A percentile compares a stretch with the other conserved stretches of the same genome.
Evolutionary conservation across 2,797 vertebrate genomes (phyloP).

Genomic region (Acropternis orthonyx): DNA sequence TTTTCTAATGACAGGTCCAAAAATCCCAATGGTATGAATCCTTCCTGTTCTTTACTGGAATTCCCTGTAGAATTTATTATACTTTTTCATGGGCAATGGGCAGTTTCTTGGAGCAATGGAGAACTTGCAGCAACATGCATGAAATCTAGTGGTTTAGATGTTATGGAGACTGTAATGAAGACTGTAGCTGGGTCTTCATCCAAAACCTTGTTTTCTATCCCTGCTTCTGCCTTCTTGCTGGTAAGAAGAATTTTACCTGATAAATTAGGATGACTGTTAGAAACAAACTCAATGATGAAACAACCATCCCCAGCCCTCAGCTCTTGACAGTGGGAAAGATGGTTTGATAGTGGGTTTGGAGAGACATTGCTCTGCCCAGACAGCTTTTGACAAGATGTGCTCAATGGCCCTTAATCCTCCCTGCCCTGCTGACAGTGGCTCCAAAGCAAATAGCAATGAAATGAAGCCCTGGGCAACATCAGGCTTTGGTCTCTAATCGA

Average conservation of each 20-base stretch:
- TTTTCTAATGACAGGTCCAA: not conserved
- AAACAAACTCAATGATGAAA: not conserved
- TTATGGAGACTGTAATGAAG: not conserved
- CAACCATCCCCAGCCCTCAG: not conserved
- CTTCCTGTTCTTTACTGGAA: not conserved
- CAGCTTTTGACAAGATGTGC: not conserved
- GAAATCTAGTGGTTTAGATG: not conserved
- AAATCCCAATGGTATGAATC: not conserved
- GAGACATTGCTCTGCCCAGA: not conserved
- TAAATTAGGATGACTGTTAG: not conserved
- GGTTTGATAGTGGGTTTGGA: not conserved
- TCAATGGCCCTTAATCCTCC: not conserved
- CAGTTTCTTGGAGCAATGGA: not conserved
- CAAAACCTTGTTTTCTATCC: not conserved
- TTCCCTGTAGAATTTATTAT: not conserved
- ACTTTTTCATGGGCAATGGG: not conserved
- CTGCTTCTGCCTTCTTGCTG: not conserved
- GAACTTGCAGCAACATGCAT: not conserved
- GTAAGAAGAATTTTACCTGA: not conserved
- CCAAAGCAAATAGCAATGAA: slow-evolving; percentile 34
- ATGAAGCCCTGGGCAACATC: not conserved
- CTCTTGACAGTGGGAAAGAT: not conserved
- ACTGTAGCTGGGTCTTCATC: not conserved
- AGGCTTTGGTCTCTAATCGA: slow-evolving; percentile 25
- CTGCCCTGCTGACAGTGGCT: not conserved